phyloP scores from a whole-genome alignment of 2,113 vertebrate genomes.

The Cryptomyrus ogoouensis region DNA sequence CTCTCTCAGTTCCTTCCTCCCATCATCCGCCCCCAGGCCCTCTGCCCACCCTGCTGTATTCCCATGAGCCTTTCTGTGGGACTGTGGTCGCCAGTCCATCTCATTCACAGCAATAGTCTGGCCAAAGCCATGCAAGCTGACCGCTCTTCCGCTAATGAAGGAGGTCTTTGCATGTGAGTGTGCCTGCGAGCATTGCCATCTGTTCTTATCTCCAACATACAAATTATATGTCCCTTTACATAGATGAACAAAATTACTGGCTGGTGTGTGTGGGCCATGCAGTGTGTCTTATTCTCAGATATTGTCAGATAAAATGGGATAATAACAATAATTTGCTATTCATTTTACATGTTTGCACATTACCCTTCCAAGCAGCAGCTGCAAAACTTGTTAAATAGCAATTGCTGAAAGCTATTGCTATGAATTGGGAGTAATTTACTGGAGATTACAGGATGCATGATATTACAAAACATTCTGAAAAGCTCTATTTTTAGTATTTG shows the following conservation, averaged over 20 bases:
- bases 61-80: neutral
- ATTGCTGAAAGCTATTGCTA: neutral
- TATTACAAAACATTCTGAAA: neutral
- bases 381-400: neutral
- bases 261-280: neutral
- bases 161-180: neutral
- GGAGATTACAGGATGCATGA: neutral
- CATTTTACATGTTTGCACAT: neutral
- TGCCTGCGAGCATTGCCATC: neutral
- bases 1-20: neutral
- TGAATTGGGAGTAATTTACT: neutral
- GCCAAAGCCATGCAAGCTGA: neutral
- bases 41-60: neutral
- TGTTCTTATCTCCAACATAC: neutral
- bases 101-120: conserved; percentile 2
- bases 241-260: neutral
- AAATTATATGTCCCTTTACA: neutral
- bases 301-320: neutral
- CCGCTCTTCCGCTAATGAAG: conserved; percentile 2
- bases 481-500: neutral
- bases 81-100: neutral
- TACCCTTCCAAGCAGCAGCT: neutral
- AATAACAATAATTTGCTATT: neutral
- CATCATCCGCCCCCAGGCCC: neutral
- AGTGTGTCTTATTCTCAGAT: neutral